Base-by-base conservation (phyloP, 2,888 invertebrate genomes). In the Synanthedon tipuliformis region DNA sequence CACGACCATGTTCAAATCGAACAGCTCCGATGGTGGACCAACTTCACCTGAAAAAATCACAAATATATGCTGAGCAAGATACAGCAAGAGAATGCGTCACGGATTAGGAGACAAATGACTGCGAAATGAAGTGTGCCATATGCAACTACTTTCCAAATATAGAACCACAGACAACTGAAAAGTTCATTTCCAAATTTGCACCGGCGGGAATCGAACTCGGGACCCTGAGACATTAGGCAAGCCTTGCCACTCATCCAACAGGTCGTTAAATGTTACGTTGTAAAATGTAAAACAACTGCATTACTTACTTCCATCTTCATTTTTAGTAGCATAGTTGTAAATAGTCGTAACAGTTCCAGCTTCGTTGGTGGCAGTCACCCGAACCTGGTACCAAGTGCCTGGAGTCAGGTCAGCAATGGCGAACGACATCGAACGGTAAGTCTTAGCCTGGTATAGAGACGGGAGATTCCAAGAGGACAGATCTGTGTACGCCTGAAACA, bases 341-440 rank as follows among this genome's bases (percentile, higher is more conserved):
- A 85, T 75, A 5, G 88, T 88, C 27, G 87, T 85, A 1, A 90
- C 88, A 12, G 87, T 82, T 0, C 92, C 92, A 1, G 92, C 92
- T 55, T 91, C 91, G 63, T 90, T 92, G 58, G 87, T 82, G 0
- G 91, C 91, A 0, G 88, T 88, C 4, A 92, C 85, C 27, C 88
- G 77, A 55, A 92, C 73, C 59, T 89, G 88, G 73, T 92, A 92
- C 89, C 91, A 90, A 0, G 89, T 88, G 7, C 89, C 90, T 0
- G 92, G 88, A 0, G 79, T 67, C 7, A 92, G 81, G 50, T 89
- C 89, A 0, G 82, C 66, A 45, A 90, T 81, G 0, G 79, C 77
- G 50, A 88, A 75, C 1, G 77, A 74, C 3, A 73, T 71, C 7
- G 78, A 70, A 2, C 79, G 77, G 54, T 75, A 78, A 0, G 64